Percentiles rank a stretch among this genome's conserved stretches.
Evolutionary conservation across 2,888 invertebrate genomes (phyloP).

Genomic region (Noctua janthina): DNA sequence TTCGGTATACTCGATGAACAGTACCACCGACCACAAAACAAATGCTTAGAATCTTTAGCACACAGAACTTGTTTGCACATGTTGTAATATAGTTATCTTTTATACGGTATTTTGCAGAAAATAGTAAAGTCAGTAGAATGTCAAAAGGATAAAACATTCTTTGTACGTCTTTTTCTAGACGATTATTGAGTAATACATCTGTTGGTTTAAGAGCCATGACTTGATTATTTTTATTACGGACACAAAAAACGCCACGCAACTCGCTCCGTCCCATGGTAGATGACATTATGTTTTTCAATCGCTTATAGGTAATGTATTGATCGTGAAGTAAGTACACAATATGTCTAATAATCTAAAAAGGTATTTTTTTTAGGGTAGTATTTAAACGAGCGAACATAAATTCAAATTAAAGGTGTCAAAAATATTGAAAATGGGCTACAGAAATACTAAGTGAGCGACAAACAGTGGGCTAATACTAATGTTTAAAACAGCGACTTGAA

Average conservation of each 20-base stretch:
- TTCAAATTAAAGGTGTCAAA: too few species aligned
- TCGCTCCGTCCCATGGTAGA: neutral
- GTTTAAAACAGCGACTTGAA: too few species aligned
- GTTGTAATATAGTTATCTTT: slow-evolving; percentile 3
- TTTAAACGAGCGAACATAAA: too few species aligned
- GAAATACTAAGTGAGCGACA: too few species aligned
- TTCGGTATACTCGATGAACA: neutral
- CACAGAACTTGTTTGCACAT: neutral
- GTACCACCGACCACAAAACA: slow-evolving; percentile 5
- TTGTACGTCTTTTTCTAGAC: slow-evolving; percentile 1
- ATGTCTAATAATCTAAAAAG: slow-evolving; percentile 4
- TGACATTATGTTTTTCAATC: neutral
- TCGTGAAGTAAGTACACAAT: neutral
- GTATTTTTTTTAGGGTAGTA: too few species aligned
- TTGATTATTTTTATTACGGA: neutral
- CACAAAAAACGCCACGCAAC: neutral
- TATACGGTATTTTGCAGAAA: slow-evolving; percentile 8
- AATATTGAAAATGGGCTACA: too few species aligned
- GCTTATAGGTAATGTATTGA: neutral
- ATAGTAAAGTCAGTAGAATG: slow-evolving; percentile 2
- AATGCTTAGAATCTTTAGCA: slow-evolving; percentile 1
- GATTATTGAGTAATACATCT: neutral
- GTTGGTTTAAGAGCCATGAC: neutral
- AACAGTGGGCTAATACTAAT: too few species aligned
- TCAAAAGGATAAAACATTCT: slow-evolving; percentile 5